A percentile compares a stretch with the other conserved stretches of the same genome.
These are phyloP conservation scores for Morinoia aosen DNA, from an alignment of 2,888 invertebrate genomes.

Conservation along the genomic window DNA sequence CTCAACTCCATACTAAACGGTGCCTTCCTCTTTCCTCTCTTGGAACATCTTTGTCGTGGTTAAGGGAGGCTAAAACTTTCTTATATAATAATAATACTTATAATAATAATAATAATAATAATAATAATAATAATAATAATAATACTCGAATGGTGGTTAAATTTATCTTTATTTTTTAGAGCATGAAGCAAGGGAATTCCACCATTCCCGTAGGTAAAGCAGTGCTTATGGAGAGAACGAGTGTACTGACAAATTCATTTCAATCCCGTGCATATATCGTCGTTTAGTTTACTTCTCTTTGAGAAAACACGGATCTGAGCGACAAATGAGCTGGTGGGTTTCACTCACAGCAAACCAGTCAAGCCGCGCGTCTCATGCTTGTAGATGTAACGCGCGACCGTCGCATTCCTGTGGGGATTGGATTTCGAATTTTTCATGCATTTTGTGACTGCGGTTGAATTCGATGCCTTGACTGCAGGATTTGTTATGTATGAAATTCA, in stretches of 20 bases:
- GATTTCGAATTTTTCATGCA: not conserved
- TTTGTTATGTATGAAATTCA: constrained; percentile 25
- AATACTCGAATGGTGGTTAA: too few species aligned
- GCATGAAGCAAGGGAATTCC: not conserved
- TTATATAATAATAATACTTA: too few species aligned
- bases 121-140: too few species aligned
- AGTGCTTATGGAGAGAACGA: not conserved
- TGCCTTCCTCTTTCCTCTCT: too few species aligned
- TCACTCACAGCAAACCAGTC: not conserved
- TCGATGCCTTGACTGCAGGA: not conserved
- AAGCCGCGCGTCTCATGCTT: not conserved
- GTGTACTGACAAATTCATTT: not conserved
- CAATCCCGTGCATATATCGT: not conserved
- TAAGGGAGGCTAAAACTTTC: too few species aligned
- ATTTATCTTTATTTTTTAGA: not conserved
- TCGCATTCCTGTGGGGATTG: not conserved
- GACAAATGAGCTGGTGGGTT: not conserved
- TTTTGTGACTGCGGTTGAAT: not conserved
- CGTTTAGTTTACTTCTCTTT: not conserved
- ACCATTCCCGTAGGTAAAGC: too few species aligned
- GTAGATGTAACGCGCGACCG: not conserved
- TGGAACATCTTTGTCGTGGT: too few species aligned
- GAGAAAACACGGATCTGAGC: not conserved
- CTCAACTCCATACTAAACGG: too few species aligned
- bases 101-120: too few species aligned